Percentiles rank a stretch among this genome's conserved stretches.
Conservation (phyloP, 2,113 vertebrate species). For the Periophthalmus modestus region DNA sequence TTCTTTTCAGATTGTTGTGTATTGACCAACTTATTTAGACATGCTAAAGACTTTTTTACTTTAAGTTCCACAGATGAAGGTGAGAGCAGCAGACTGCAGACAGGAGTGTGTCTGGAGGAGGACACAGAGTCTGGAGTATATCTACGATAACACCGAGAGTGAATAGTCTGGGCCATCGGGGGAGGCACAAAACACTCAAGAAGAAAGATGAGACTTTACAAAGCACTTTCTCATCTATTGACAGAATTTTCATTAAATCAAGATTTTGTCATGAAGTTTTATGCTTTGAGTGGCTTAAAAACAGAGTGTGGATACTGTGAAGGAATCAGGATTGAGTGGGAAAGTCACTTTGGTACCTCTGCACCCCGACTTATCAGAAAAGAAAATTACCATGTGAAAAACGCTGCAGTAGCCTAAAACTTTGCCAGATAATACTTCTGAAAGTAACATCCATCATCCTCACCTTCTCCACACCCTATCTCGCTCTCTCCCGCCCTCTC, state of each 20-base stretch:
- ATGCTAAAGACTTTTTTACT: not conserved
- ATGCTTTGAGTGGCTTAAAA: constrained; percentile 42
- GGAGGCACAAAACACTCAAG: constrained; percentile 7
- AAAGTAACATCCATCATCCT: constrained; percentile 51
- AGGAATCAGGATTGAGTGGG: constrained; percentile 30
- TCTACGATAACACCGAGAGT: not conserved
- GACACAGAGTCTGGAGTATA: constrained; percentile 5
- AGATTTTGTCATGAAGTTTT: constrained; percentile 33
- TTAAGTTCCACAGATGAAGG: not conserved
- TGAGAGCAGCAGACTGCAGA: not conserved
- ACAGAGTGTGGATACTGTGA: constrained; percentile 21
- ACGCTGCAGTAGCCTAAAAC: constrained; percentile 30
- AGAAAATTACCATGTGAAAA: constrained; percentile 50
- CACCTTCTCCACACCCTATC: constrained; percentile 14
- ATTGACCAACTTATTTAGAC: not conserved
- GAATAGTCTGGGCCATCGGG: constrained; percentile 4
- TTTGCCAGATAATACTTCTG: constrained; percentile 48
- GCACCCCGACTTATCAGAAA: constrained; percentile 34
- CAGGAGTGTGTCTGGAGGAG: constrained; percentile 1
- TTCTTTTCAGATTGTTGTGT: not conserved
- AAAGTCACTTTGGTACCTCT: constrained; percentile 39
- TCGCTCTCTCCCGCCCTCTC: not conserved
- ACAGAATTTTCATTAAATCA: constrained; percentile 44
- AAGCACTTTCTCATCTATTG: constrained; percentile 38
- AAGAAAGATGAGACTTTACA: constrained; percentile 37